Base-by-base conservation (phyloP, 2,888 invertebrate genomes). In the Saturnia pavonia region DNA sequence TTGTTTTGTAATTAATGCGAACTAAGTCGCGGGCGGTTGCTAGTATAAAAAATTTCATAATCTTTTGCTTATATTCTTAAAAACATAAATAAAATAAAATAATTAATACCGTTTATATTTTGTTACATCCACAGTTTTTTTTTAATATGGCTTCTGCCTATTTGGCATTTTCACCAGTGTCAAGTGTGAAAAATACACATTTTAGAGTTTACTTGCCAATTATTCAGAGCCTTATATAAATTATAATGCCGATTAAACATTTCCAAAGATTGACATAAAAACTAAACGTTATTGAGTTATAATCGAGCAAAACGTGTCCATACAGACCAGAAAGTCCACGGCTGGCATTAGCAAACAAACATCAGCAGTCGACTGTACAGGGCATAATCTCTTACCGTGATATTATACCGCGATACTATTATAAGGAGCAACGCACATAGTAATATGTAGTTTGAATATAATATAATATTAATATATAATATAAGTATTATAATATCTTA, bases 381-480 rank as follows among this genome's bases (percentile, higher is more conserved):
- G 76, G 83, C 81, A 88, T 90, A 91, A 90, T 90, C 89, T 90
- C 89, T 90, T 79, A 84, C 85, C 77, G 82, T 77, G 84, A 88
- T 84, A 83, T 87, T 85, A 87, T 87, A 78, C 80, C 77, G 83
- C 82, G 88, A 87, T 88, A 85, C 80, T 82, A 84, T 83, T 79
- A 74, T 82, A 76, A 84, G 78, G 85, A 57, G 57, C 51, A 67
- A 67, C 85, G 83, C 40, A 79, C 77, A 88, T 74, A 78, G 73
- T n/a, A n/a, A n/a, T n/a, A n/a, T n/a, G n/a, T n/a, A n/a, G n/a
- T n/a, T n/a, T n/a, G n/a, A n/a, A n/a, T n/a, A n/a, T n/a, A n/a
- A n/a, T n/a, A n/a, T n/a, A n/a, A n/a, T n/a, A n/a, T n/a, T n/a
- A n/a, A n/a, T n/a, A n/a, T n/a, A n/a, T n/a, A n/a, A n/a, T n/a